Evolutionary conservation across 2,113 vertebrate genomes (phyloP).

Genomic region (Glaucomys volans): DNA sequence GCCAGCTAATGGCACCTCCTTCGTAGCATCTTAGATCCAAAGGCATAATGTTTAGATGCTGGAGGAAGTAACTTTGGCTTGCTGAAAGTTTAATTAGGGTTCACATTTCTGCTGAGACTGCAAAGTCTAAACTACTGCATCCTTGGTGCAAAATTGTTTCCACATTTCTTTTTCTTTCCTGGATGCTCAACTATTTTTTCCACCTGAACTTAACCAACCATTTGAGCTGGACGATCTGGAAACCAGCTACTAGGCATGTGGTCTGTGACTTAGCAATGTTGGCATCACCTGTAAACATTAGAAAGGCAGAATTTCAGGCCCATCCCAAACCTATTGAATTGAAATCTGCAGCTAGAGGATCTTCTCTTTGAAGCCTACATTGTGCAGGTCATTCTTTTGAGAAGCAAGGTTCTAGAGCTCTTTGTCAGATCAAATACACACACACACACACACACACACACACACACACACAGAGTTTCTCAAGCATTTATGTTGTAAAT

Average conservation of each 20-base stretch:
- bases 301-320: neutral
- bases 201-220: neutral
- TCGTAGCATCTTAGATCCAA: neutral
- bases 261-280: neutral
- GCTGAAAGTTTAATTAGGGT: slow-evolving; percentile 38
- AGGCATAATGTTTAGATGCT: neutral
- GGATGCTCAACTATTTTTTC: slow-evolving; percentile 37
- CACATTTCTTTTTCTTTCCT: slow-evolving; percentile 17
- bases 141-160: neutral
- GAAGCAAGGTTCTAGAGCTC: neutral
- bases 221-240: slow-evolving; percentile 46
- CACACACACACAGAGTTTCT: neutral
- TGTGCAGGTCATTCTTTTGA: neutral
- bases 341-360: neutral
- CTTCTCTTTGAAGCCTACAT: neutral
- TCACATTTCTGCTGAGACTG: slow-evolving; percentile 18
- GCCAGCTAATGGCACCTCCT: slow-evolving; percentile 16
- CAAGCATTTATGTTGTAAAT: neutral
- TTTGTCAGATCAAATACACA: neutral
- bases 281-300: neutral
- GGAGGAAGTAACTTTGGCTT: slow-evolving; percentile 26
- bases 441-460: no score
- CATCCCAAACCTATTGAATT: neutral
- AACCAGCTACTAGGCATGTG: neutral
- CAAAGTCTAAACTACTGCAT: neutral